Percentiles rank a stretch among this genome's conserved stretches.
phyloP scores from a whole-genome alignment of 2,113 vertebrate genomes.

The Psilopsiagon aurifrons region DNA sequence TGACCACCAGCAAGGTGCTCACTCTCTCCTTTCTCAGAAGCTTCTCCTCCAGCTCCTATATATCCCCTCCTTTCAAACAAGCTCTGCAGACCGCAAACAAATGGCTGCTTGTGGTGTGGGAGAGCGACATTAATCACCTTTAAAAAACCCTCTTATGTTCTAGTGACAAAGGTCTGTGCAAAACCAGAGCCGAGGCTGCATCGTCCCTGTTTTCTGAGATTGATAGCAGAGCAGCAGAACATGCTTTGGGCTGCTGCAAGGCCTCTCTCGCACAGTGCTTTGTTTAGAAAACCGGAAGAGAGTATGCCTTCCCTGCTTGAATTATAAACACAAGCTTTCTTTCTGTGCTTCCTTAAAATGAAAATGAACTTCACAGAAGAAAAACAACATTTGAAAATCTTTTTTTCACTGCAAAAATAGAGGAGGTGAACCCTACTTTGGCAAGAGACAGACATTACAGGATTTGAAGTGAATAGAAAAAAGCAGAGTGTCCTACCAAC shows the following conservation, averaged over 20 bases:
- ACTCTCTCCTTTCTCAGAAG: not conserved
- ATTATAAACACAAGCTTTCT: not conserved
- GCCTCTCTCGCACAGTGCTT: not conserved
- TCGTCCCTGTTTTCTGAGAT: not conserved
- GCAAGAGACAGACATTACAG: not conserved
- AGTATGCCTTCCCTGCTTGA: not conserved
- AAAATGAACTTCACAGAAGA: not conserved
- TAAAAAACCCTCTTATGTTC: not conserved
- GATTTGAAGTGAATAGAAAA: not conserved
- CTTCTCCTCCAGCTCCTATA: not conserved
- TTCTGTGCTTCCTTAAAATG: not conserved
- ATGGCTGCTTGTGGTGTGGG: not conserved
- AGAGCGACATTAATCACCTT: not conserved
- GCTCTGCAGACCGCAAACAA: accelerated
- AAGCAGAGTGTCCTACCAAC: not conserved
- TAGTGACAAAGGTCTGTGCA: not conserved
- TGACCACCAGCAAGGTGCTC: not conserved
- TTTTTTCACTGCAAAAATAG: not conserved
- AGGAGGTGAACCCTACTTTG: not conserved
- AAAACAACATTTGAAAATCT: not conserved
- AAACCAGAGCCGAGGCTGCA: not conserved
- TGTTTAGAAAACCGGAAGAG: not conserved
- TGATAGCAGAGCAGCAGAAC: conserved; percentile 16
- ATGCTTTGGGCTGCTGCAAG: conserved; percentile 8
- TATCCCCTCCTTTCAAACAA: not conserved